These are phyloP conservation scores for Anaspis maculata DNA, from an alignment of 2,888 invertebrate species.

Conservation along the genomic window DNA sequence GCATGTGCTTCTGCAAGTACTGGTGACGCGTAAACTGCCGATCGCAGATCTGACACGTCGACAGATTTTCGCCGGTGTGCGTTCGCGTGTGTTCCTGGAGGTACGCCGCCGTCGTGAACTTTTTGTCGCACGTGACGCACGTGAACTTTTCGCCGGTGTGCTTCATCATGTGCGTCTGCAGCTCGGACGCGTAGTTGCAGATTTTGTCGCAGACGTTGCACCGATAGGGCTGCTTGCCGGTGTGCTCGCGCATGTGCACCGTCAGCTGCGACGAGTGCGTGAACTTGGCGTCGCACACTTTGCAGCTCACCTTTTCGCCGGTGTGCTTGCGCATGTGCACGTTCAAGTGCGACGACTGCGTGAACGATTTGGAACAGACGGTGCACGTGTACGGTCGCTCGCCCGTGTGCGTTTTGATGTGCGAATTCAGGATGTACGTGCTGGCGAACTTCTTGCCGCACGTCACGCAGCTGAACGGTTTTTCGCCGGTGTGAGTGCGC, in stretches of 20 bases:
- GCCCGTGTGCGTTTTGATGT: constrained; percentile 54
- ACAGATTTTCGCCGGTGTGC: constrained; percentile 40
- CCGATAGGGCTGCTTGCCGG: constrained; percentile 38
- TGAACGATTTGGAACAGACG: constrained; percentile 51
- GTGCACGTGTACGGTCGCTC: constrained; percentile 52
- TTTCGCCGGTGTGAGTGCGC: constrained; percentile 39
- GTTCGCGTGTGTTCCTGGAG: constrained; percentile 33
- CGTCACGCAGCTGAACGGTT: constrained; percentile 33
- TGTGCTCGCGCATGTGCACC: constrained; percentile 39
- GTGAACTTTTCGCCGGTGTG: constrained; percentile 36
- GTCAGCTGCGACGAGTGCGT: constrained; percentile 39
- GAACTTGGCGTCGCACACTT: constrained; percentile 34
- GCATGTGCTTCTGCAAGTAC: constrained; percentile 45
- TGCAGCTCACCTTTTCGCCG: constrained; percentile 43
- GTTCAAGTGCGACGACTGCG: constrained; percentile 52
- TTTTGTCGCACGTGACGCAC: constrained; percentile 36
- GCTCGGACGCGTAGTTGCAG: constrained; percentile 35
- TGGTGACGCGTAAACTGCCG: constrained; percentile 48
- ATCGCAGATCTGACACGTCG: constrained; percentile 38
- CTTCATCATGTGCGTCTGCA: constrained; percentile 36
- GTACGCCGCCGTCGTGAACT: constrained; percentile 36
- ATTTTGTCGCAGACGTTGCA: constrained; percentile 38
- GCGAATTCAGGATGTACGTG: constrained; percentile 51
- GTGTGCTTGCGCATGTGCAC: constrained; percentile 52
- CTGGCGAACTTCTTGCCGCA: constrained; percentile 49